Percentiles rank a stretch among this genome's conserved stretches.
These are phyloP conservation scores for Antrozous pallidus DNA, from an alignment of 2,797 vertebrate genomes.

Conservation along the genomic window DNA sequence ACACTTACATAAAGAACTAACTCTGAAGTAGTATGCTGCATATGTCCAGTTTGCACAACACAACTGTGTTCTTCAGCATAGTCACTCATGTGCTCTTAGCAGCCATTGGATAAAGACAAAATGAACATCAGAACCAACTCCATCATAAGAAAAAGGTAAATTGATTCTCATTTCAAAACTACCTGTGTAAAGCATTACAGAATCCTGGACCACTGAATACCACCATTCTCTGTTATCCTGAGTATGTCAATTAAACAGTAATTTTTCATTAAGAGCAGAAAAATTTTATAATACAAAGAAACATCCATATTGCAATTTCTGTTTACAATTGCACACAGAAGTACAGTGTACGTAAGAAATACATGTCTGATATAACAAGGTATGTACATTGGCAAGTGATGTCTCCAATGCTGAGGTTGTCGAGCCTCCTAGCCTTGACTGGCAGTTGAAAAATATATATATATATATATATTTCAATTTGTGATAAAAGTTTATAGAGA, in stretches of 20 bases:
- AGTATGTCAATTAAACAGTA: conserved; percentile 95
- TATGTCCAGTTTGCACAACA: conserved; percentile 69
- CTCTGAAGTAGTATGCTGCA: conserved; percentile 76
- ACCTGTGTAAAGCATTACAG: conserved; percentile 83
- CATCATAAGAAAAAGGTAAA: conserved; percentile 74
- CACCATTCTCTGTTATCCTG: conserved; percentile 94
- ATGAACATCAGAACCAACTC: conserved; percentile 78
- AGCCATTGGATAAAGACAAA: conserved; percentile 78
- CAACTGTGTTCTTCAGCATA: conserved; percentile 59
- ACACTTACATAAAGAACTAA: conserved; percentile 65
- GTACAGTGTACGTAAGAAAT: conserved; percentile 86
- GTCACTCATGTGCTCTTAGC: conserved; percentile 76
- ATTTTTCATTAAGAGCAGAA: conserved; percentile 91
- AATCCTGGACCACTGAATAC: conserved; percentile 86
- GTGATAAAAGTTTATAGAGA: conserved; percentile 83
- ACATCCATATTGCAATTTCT: conserved; percentile 87
- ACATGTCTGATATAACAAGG: conserved; percentile 87
- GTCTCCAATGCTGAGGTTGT: conserved; percentile 86
- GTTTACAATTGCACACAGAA: conserved; percentile 90
- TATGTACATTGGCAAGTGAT: conserved; percentile 89
- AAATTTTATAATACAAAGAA: conserved; percentile 94
- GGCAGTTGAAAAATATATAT: conserved; percentile 85
- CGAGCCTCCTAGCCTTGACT: conserved; percentile 83
- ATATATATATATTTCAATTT: conserved; percentile 77
- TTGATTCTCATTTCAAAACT: conserved; percentile 80